Percentiles rank a stretch among this genome's conserved stretches.
These are phyloP conservation scores for Prosapia bicincta DNA, from an alignment of 2,888 invertebrate genomes.

Conservation along the genomic window DNA sequence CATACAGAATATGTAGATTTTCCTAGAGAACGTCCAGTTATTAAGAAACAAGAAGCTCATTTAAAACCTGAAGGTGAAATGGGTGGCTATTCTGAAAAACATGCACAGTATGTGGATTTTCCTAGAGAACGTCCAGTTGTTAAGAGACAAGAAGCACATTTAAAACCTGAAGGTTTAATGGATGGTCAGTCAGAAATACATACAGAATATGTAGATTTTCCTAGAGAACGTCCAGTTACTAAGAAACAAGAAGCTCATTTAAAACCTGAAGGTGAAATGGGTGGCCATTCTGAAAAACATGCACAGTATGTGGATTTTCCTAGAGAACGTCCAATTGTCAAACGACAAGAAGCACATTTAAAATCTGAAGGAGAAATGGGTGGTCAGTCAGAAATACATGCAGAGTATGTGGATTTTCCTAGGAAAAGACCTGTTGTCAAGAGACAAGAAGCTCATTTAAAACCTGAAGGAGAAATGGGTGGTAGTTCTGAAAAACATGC, in stretches of 20 bases:
- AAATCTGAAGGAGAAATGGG: conserved; percentile 34
- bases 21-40: conserved; percentile 31
- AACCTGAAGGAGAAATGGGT: conserved; percentile 33
- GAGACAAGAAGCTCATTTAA: conserved; percentile 29
- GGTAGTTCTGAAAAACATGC: not conserved
- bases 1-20: conserved; percentile 32
- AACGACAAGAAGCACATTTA: conserved; percentile 26
- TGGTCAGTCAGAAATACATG: conserved; percentile 11
- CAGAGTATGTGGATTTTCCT: conserved; percentile 33
- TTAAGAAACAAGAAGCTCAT: conserved; percentile 24
- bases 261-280: conserved; percentile 33
- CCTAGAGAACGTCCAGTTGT: conserved; percentile 29
- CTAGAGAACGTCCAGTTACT: conserved; percentile 11
- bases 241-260: conserved; percentile 29
- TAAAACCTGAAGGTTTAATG: conserved; percentile 27
- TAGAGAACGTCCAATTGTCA: conserved; percentile 28
- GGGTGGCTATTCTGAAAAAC: conserved; percentile 17
- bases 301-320: conserved; percentile 31
- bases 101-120: conserved; percentile 34
- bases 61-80: conserved; percentile 35
- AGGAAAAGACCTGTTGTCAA: conserved; percentile 31
- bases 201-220: conserved; percentile 20
- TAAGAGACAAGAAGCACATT: conserved; percentile 10
- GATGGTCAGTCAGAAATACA: conserved; percentile 29
- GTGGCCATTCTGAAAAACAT: no score